These are phyloP conservation scores for Colletes collaris DNA, from an alignment of 2,888 invertebrate genomes.

Conservation along the genomic window DNA sequence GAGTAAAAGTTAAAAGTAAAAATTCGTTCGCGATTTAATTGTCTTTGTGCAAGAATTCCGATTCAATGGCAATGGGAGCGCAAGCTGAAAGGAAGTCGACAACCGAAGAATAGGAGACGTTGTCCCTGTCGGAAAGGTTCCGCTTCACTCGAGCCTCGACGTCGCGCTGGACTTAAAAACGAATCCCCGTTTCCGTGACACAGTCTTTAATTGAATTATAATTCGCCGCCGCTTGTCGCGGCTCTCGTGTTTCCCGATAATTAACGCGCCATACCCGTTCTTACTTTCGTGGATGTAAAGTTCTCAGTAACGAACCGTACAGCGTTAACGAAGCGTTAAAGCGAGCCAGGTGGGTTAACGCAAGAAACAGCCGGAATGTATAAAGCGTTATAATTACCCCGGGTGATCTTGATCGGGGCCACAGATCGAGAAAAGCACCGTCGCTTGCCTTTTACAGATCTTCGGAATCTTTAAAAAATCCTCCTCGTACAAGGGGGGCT, in stretches of 20 bases:
- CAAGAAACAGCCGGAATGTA: slow-evolving; percentile 61
- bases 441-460: too few species aligned
- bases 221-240: slow-evolving; percentile 16
- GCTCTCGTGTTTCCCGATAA: slow-evolving; percentile 44
- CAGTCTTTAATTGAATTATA: slow-evolving; percentile 34
- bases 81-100: too few species aligned
- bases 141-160: not conserved
- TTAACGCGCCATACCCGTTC: slow-evolving; percentile 48
- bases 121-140: not conserved
- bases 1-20: too few species aligned
- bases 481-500: too few species aligned
- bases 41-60: too few species aligned
- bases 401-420: slow-evolving; percentile 40
- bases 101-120: not conserved
- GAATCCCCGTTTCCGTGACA: not conserved
- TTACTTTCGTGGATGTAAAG: slow-evolving; percentile 66
- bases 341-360: slow-evolving; percentile 76
- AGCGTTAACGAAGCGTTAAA: slow-evolving; percentile 82
- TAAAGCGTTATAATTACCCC: slow-evolving; percentile 70
- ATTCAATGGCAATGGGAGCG: too few species aligned
- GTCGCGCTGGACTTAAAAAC: not conserved
- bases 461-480: too few species aligned
- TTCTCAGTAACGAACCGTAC: slow-evolving; percentile 76
- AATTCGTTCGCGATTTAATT: too few species aligned
- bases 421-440: too few species aligned